Percentiles rank a stretch among this genome's conserved stretches.
phyloP scores from a whole-genome alignment of 2,888 invertebrate genomes.

The Scelioninae gen. 1 region DNA sequence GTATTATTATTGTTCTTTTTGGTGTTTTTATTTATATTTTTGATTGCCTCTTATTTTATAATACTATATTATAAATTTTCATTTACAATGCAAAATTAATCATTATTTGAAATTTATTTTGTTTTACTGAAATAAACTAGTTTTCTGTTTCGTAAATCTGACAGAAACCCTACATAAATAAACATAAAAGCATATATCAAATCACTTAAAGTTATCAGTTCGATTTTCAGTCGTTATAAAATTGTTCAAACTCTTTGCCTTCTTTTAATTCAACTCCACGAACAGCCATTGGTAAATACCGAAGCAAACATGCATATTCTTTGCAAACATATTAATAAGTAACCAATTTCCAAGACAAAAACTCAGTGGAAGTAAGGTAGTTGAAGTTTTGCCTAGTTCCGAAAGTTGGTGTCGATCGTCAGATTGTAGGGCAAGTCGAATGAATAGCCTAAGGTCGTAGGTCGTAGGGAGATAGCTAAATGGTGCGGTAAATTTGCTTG shows the following conservation, averaged over 20 bases:
- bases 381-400: constrained; percentile 53
- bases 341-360: constrained; percentile 25
- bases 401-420: constrained; percentile 40
- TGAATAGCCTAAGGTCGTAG: constrained; percentile 69
- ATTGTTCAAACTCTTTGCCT: constrained; percentile 23
- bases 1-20: too few species aligned
- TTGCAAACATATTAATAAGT: constrained; percentile 22
- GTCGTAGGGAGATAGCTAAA: constrained; percentile 79
- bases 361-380: constrained; percentile 41
- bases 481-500: constrained; percentile 82
- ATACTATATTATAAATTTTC: too few species aligned
- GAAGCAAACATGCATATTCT: constrained; percentile 26
- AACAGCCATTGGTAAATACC: constrained; percentile 2
- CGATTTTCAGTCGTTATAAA: constrained; percentile 25
- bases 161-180: neutral
- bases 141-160: neutral
- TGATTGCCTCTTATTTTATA: too few species aligned
- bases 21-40: too few species aligned
- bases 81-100: too few species aligned
- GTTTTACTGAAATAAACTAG: too few species aligned
- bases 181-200: neutral
- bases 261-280: constrained; percentile 21
- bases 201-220: neutral
- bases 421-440: constrained; percentile 61
- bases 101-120: too few species aligned